Evolutionary conservation across 1,140 invertebrate species (phyloP).

Genomic region (Dendrolimus punctatus): DNA sequence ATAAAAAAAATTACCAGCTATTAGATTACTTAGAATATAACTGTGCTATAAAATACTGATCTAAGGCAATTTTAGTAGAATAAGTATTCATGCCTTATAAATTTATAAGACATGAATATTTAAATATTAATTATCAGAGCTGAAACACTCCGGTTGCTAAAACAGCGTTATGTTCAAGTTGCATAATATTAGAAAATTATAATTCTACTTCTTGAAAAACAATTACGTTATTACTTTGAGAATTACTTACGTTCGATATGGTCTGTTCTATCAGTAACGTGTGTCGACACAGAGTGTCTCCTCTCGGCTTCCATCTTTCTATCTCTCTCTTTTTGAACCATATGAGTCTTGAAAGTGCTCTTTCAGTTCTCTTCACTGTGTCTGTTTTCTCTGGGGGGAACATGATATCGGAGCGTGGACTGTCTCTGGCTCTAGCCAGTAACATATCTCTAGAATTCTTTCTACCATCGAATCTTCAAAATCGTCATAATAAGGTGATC

Average conservation of each 20-base stretch:
- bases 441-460: slow-evolving; percentile 68
- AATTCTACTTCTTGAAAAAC: too few relatives aligned
- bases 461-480: slow-evolving; percentile 63
- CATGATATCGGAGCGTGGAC: slow-evolving; percentile 57
- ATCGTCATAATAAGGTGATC: slow-evolving; percentile 49
- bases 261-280: slow-evolving; percentile 82
- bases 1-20: too few relatives aligned
- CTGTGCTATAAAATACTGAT: too few relatives aligned
- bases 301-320: slow-evolving; percentile 80
- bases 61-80: too few relatives aligned
- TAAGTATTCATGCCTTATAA: too few relatives aligned
- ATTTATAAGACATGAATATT: too few relatives aligned
- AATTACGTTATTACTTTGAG: neutral
- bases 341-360: slow-evolving; percentile 79
- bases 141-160: too few relatives aligned
- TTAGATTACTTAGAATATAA: too few relatives aligned
- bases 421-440: slow-evolving; percentile 57
- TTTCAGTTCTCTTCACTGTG: slow-evolving; percentile 48
- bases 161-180: too few relatives aligned
- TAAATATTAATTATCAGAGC: too few relatives aligned
- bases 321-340: slow-evolving; percentile 74
- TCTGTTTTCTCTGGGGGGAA: slow-evolving; percentile 47
- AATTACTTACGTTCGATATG: slow-evolving; percentile 76
- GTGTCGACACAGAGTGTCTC: slow-evolving; percentile 81
- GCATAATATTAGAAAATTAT: too few relatives aligned